Evolutionary conservation across 2,888 invertebrate genomes (phyloP).

Genomic region (Acleris literana): DNA sequence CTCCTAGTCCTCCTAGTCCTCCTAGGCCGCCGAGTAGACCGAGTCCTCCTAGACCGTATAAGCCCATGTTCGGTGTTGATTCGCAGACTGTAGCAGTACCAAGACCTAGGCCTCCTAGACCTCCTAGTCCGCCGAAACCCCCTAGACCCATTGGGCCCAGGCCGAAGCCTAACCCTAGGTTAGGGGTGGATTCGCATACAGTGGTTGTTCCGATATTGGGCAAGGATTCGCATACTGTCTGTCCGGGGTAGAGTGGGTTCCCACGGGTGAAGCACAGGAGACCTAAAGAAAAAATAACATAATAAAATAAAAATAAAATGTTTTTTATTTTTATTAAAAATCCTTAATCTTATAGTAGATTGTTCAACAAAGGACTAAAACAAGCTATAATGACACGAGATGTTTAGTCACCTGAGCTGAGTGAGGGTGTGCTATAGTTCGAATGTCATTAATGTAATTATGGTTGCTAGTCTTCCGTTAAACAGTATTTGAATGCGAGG

Average conservation of each 20-base stretch:
- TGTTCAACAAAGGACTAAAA: too few relatives aligned
- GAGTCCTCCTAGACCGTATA: slow-evolving; percentile 7
- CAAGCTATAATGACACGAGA: too few relatives aligned
- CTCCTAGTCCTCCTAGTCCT: not conserved
- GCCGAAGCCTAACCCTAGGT: slow-evolving; percentile 22
- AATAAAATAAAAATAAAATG: not conserved
- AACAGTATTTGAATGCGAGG: too few relatives aligned
- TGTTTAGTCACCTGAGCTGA: too few relatives aligned
- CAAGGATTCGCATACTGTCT: slow-evolving; percentile 20
- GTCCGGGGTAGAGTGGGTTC: slow-evolving; percentile 49
- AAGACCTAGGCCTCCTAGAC: not conserved
- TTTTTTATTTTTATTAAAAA: too few relatives aligned
- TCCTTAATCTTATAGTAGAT: too few relatives aligned
- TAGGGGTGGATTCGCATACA: slow-evolving; percentile 36
- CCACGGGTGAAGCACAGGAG: slow-evolving; percentile 53
- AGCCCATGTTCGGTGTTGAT: slow-evolving; percentile 32
- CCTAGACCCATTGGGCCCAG: not conserved
- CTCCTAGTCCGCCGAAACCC: not conserved
- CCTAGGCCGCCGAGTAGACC: not conserved
- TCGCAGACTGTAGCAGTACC: slow-evolving; percentile 40
- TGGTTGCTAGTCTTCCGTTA: too few relatives aligned
- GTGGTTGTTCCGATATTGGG: slow-evolving; percentile 39
- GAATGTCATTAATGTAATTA: too few relatives aligned
- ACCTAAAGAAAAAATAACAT: slow-evolving; percentile 47
- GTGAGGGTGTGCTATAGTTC: too few relatives aligned